Percentiles rank a stretch among this genome's conserved stretches.
Conservation (phyloP, 2,888 invertebrate genomes). For the Parnassius orleans region DNA sequence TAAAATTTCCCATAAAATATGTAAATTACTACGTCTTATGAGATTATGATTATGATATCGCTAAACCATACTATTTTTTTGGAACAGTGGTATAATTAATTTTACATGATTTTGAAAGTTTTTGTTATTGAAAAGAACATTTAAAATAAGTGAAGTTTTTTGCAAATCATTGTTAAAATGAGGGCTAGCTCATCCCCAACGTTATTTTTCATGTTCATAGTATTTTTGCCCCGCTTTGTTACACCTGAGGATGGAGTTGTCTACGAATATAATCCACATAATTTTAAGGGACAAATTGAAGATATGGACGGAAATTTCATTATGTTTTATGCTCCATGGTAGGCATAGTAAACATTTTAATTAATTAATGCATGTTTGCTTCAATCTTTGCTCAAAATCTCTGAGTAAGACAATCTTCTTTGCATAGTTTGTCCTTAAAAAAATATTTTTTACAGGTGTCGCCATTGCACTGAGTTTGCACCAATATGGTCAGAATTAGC, state of each 20-base stretch:
- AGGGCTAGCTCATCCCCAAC: slow-evolving; percentile 7
- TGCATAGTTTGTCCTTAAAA: background rate
- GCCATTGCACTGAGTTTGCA: slow-evolving; percentile 88
- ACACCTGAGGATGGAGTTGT: slow-evolving; percentile 83
- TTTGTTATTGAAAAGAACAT: background rate
- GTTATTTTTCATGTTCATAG: slow-evolving; percentile 34
- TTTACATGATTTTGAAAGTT: too few relatives aligned
- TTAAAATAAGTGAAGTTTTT: background rate
- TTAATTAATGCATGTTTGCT: too few relatives aligned
- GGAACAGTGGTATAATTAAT: too few relatives aligned
- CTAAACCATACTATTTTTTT: too few relatives aligned
- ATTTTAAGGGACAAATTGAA: slow-evolving; percentile 82
- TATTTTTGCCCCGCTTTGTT: slow-evolving; percentile 82
- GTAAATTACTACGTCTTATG: too few relatives aligned
- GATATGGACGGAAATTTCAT: slow-evolving; percentile 86
- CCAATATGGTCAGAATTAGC: slow-evolving; percentile 90
- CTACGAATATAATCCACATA: slow-evolving; percentile 80
- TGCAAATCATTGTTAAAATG: slow-evolving; percentile 11
- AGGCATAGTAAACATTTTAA: slow-evolving; percentile 49
- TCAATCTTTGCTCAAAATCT: too few relatives aligned
- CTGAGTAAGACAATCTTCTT: too few relatives aligned
- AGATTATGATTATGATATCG: too few relatives aligned
- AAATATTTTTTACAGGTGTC: slow-evolving; percentile 83
- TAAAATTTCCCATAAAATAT: too few relatives aligned
- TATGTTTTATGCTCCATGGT: slow-evolving; percentile 92